phyloP scores from a whole-genome alignment of 2,113 vertebrate species.

The Myotis yumanensis region DNA sequence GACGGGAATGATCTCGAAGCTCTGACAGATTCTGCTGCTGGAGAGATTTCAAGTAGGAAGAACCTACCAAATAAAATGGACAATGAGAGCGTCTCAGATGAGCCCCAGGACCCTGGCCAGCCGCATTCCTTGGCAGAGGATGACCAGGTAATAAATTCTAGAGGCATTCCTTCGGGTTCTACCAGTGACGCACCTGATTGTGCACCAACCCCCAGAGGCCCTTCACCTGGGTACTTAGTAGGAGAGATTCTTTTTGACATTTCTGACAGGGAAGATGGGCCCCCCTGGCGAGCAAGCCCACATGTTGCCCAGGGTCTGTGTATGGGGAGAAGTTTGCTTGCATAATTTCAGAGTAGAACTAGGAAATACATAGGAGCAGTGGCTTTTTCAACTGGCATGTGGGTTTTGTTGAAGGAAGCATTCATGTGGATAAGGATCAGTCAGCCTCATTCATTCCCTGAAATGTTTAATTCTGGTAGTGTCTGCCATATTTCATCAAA shows the following conservation, averaged over 20 bases:
- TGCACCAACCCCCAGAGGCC: constrained; percentile 51
- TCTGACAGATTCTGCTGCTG: constrained; percentile 73
- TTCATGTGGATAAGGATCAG: constrained; percentile 87
- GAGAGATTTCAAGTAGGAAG: constrained; percentile 53
- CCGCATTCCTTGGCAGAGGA: constrained; percentile 52
- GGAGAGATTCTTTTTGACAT: constrained; percentile 75
- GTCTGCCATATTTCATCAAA: neutral
- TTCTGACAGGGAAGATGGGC: constrained; percentile 83
- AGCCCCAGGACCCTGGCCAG: neutral
- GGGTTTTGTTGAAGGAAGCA: constrained; percentile 89
- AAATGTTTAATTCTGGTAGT: neutral
- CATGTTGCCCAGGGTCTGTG: constrained; percentile 83
- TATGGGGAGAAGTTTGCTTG: constrained; percentile 81
- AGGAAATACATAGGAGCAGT: constrained; percentile 88
- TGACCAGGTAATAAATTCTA: neutral
- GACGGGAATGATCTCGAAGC: constrained; percentile 88
- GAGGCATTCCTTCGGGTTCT: constrained; percentile 48
- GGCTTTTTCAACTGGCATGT: constrained; percentile 90
- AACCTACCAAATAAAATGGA: constrained; percentile 32
- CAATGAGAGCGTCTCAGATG: neutral
- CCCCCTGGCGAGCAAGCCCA: constrained; percentile 78
- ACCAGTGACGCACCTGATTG: neutral
- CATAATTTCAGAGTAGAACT: constrained; percentile 77
- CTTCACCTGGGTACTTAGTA: constrained; percentile 60
- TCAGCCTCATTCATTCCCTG: neutral